Evolutionary conservation across 2,113 vertebrate genomes (phyloP), one percentile per base, ranked within the genome.

Genomic region (Strigops habroptila): DNA sequence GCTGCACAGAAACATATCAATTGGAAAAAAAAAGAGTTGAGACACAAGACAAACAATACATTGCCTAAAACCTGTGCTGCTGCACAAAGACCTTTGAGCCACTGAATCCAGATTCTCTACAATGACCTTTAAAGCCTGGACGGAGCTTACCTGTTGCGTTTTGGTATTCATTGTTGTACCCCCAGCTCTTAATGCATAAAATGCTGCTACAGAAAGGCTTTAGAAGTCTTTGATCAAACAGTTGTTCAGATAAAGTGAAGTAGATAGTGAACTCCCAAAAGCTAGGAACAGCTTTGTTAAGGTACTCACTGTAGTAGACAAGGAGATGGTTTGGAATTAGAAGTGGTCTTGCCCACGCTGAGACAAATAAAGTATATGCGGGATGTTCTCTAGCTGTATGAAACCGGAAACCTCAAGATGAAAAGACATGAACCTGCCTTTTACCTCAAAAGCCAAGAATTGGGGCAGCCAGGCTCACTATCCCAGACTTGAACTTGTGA

Each of bases 401-500:
- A 94, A 96, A 93, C 49, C 44, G 49, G 76, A 90, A 94, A 88
- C 41, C 37, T 86, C 88, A 64, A 68, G 41, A 94, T 88, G 28
- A 83, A 77, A 67, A 86, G 75, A 62, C 41, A 46, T 8, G 30
- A 93, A 44, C 37, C 53, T 93, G 53, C 23, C 44, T 79, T 90
- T 53, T 70, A 80, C 71, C 41, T 74, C 64, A 88, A 81, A 83
- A 93, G 22, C 59, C 69, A 86, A 43, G 25, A 93, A 93, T 1
- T 0, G 0, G 53, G 74, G n/a, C 63, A 90, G 31, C 31, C 27
- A 78, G 27, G 46, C 68, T 91, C 76, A 48, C 51, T 43, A 22
- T 51, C 46, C 39, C 67, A 30, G 74, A 78, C 35, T 19, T 86
- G 25, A 94, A 74, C n/a, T 74, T 75, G 21, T 0, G 0, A 55